A percentile compares a stretch with the other conserved stretches of the same genome.
phyloP scores from a whole-genome alignment of 2,113 vertebrate genomes.

The Austrofundulus limnaeus region DNA sequence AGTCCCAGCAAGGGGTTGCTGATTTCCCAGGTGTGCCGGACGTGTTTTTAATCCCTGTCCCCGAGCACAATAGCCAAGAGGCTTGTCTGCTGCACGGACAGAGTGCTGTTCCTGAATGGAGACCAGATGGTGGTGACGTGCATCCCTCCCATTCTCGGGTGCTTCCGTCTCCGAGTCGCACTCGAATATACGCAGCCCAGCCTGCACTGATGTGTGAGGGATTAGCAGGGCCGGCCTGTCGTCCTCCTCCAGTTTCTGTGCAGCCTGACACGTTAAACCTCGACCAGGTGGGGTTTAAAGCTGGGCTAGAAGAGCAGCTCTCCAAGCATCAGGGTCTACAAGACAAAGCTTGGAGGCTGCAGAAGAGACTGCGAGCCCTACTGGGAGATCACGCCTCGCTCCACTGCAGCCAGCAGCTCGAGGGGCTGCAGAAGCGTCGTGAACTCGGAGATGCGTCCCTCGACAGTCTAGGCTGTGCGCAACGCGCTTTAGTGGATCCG shows the following conservation, averaged over 20 bases:
- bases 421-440: conserved; percentile 78
- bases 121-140: conserved; percentile 61
- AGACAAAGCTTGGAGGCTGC: conserved; percentile 77
- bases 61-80: conserved; percentile 76
- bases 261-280: conserved; percentile 53
- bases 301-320: conserved; percentile 68
- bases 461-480: not conserved
- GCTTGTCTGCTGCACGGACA: conserved; percentile 51
- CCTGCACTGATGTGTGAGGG: conserved; percentile 69
- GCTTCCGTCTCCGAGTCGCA: conserved; percentile 38
- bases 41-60: conserved; percentile 68
- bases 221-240: conserved; percentile 51
- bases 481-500: no score
- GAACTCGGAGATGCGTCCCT: conserved; percentile 53
- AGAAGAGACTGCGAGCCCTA: conserved; percentile 84
- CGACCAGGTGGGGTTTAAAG: conserved; percentile 50
- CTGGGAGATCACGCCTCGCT: conserved; percentile 83
- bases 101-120: conserved; percentile 19
- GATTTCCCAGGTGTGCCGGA: conserved; percentile 66
- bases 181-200: conserved; percentile 61
- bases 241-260: conserved; percentile 29
- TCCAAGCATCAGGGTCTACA: conserved; percentile 82
- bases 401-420: conserved; percentile 85
- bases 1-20: conserved; percentile 68
- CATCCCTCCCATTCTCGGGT: conserved; percentile 44